Conservation (phyloP, 2,113 vertebrate genomes). For the Hyperoodon ampullatus region DNA sequence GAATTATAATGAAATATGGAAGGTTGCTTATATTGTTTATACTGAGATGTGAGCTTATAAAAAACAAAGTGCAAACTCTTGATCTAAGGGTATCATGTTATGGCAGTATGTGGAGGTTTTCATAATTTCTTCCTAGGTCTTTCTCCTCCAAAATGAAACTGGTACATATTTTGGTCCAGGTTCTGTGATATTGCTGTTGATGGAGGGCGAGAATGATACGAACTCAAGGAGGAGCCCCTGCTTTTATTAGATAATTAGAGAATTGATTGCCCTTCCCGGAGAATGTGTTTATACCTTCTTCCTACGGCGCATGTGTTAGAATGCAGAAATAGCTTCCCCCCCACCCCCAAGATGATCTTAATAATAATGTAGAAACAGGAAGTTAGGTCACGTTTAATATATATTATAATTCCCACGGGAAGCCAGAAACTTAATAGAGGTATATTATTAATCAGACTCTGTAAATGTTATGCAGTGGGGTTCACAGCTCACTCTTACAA, state of each 20-base stretch:
- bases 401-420: not conserved
- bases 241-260: not conserved
- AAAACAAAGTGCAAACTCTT: not conserved
- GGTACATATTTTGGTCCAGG: not conserved
- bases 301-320: not conserved
- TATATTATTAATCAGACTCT: not conserved
- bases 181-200: not conserved
- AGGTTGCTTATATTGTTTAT: not conserved
- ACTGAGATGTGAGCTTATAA: not conserved
- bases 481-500: not conserved
- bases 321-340: not conserved
- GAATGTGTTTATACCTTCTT: not conserved
- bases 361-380: not conserved
- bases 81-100: not conserved
- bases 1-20: slow-evolving; percentile 41
- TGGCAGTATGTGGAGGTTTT: not conserved
- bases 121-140: not conserved
- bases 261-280: not conserved
- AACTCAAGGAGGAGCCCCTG: not conserved
- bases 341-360: not conserved
- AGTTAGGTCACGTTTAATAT: not conserved
- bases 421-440: not conserved
- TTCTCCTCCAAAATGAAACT: not conserved
- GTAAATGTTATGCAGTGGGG: not conserved
- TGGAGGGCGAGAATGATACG: not conserved